These are phyloP conservation scores for Dyspetes luteomarginatus DNA, from an alignment of 2,888 invertebrate genomes.

Conservation along the genomic window DNA sequence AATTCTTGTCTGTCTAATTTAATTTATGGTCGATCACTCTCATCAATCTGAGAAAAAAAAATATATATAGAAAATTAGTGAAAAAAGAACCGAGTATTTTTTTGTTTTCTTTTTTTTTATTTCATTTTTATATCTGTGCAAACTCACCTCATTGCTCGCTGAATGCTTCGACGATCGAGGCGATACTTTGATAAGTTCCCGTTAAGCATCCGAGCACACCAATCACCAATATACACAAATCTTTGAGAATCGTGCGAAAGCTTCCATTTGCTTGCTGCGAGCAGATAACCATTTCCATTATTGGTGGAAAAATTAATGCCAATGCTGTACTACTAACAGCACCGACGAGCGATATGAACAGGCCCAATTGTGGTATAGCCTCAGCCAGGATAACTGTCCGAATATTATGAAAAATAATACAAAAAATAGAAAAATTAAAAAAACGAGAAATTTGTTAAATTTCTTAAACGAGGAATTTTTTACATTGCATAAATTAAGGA, in stretches of 20 bases:
- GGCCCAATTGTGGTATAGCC: slow-evolving; percentile 92
- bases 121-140: background rate
- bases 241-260: slow-evolving; percentile 84
- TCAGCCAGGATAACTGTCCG: slow-evolving; percentile 92
- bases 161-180: slow-evolving; percentile 86
- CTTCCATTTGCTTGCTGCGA: slow-evolving; percentile 86
- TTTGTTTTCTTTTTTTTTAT: background rate
- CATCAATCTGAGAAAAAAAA: slow-evolving; percentile 6
- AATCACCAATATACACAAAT: slow-evolving; percentile 87
- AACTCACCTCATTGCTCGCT: slow-evolving; percentile 59
- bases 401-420: background rate
- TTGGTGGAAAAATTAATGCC: slow-evolving; percentile 94
- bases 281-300: slow-evolving; percentile 91
- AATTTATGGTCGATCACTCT: slow-evolving; percentile 1
- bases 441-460: no score
- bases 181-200: slow-evolving; percentile 90
- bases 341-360: slow-evolving; percentile 96
- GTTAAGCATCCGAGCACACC: slow-evolving; percentile 89
- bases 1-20: slow-evolving; percentile 36
- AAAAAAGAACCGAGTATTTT: background rate
- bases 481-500: no score
- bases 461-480: no score
- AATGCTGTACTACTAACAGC: slow-evolving; percentile 94
- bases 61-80: background rate
- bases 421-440: background rate